Evolutionary conservation across 2,888 invertebrate genomes (phyloP), one percentile per base, ranked within the genome.

Genomic region (Halocaridina rubra): DNA sequence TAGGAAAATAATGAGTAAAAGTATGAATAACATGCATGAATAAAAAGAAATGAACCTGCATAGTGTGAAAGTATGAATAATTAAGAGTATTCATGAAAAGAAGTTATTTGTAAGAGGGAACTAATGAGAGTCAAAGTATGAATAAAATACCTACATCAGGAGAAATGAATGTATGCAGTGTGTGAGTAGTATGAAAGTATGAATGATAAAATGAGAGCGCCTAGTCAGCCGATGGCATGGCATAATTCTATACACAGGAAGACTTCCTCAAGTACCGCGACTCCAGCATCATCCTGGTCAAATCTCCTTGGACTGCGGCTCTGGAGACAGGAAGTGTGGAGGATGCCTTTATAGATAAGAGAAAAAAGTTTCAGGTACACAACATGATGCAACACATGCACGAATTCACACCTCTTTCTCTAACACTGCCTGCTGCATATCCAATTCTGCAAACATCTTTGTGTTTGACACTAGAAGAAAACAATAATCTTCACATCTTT

Each of bases 301-400:
- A 94, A 90, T 93, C 94, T 0, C 95, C 95, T 0, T 94, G 94
- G 94, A 94, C 94, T 89, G 94, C 94, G 1, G 94, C 94, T n/a
- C 90, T 94, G 39, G 93, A 94, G 90, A 93, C 94, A 24, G 94
- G 94, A n/a, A 93, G 93, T 13, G 94, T 94, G 1, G 94, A 94
- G 81, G 91, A 92, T 3, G 95, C 95, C n/a, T 95, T 95, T 90
- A 91, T 93, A 88, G 93, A 84, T 79, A 84, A 74, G 59, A 71
- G 72, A 78, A 22, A 33, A 29, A 78, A 32, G 27, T 16, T 71
- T 19, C 71, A 82, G 82, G 82, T 82, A 82, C 67, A 76, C 46
- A 69, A n/a, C n/a, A n/a, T n/a, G n/a, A n/a, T n/a, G n/a, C n/a
- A 13, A 10, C 10, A 13, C 32, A 19, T 19, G 7, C 69, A 3